phyloP scores from a whole-genome alignment of 2,113 vertebrate genomes.

The Bufo gargarizans region DNA sequence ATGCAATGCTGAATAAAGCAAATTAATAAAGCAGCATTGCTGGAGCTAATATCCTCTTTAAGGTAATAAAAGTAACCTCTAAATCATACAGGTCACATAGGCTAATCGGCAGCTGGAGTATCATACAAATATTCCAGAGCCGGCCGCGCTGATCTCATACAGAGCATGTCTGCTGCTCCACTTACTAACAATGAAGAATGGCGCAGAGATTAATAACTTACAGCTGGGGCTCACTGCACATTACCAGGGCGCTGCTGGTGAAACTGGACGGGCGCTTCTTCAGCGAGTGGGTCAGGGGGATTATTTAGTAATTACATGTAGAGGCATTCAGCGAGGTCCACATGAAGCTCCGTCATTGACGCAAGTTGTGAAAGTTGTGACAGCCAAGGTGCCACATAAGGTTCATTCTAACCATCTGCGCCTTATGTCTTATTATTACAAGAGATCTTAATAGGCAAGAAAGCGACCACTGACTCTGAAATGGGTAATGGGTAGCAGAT shows the following conservation, averaged over 20 bases:
- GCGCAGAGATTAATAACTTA: slow-evolving; percentile 19
- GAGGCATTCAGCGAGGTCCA: background rate
- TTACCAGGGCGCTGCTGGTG: background rate
- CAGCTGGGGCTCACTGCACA: slow-evolving; percentile 21
- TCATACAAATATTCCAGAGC: slow-evolving; percentile 1
- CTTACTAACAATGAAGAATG: slow-evolving; percentile 4
- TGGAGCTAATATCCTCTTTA: slow-evolving; percentile 16
- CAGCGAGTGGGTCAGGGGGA: background rate
- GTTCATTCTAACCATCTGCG: background rate
- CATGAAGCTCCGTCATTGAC: background rate
- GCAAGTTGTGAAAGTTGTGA: background rate
- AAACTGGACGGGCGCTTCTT: background rate
- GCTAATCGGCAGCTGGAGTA: slow-evolving; percentile 24
- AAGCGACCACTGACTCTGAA: background rate
- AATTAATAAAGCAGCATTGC: background rate
- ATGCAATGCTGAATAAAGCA: background rate
- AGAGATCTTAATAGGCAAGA: background rate
- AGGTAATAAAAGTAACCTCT: slow-evolving; percentile 27
- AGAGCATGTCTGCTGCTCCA: slow-evolving; percentile 25
- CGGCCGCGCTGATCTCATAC: slow-evolving; percentile 30
- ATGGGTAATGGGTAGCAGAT: slow-evolving; percentile 1
- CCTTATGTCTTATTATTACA: slow-evolving; percentile 13
- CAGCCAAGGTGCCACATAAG: background rate
- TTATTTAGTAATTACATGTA: background rate
- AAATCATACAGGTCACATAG: slow-evolving; percentile 29